Evolutionary conservation across 1,140 invertebrate genomes (phyloP), one percentile per base, ranked within the genome.

Genomic region (Brachionus sp.): DNA sequence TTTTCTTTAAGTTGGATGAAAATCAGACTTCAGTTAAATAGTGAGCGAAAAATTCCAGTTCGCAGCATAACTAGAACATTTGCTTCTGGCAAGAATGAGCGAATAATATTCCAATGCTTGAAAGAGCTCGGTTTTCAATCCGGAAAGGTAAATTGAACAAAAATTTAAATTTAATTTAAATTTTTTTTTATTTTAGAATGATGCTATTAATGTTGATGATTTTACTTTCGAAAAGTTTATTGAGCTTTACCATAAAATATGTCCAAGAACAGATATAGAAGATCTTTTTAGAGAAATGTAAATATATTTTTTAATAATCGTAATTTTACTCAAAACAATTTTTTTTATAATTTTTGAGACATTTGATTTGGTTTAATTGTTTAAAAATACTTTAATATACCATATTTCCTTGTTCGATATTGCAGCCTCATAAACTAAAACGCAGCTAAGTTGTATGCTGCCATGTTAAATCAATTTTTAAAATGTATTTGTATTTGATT

Each of bases 201-300:
- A 98, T 88, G 94, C 94, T 39, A 97, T 99, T 89, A 96, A 98
- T 86, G 93, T 93, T 66, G 92, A 92, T 77, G 93, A 94, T 83
- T 99, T 99, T 88, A 98, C 97, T 1, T 99, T 98, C 89, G 97
- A 99, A 84, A 98, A 98, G 87, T 99, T 99, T 89, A 98, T 98
- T 90, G 93, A 94, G 50, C 90, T 99, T 0, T 99, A 99, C 89
- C 96, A 98, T 88, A 98, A 97, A 90, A 98, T 99, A 85, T 99
- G 98, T 89, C 98, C 98, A 7, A 91, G 98, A 85, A 98, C 97
- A 86, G 98, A 99, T 88, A 98, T 99, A 85, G 97, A 99, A 89
- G 96, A 98, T 89, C 90, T 99, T 5, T 99, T 98, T 88, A 93
- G 96, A 88, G 93, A 94, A 66, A 94, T 99, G 97, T 70, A 70